Evolutionary conservation across 2,888 invertebrate species (phyloP), one percentile per base, ranked within the genome.

Genomic region (Trichacis sp.): DNA sequence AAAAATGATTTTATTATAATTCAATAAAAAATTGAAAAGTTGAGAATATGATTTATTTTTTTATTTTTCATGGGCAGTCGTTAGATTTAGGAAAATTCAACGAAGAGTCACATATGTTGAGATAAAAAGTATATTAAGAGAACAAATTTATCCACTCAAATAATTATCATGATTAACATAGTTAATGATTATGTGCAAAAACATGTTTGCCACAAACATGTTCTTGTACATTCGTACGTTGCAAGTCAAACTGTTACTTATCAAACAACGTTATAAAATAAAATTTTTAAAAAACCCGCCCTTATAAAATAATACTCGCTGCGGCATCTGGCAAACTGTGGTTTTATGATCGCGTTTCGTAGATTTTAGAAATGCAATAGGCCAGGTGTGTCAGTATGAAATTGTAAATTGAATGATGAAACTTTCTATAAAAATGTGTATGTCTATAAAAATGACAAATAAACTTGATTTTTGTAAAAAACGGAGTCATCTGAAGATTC

Each of bases 391-490:
- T 71, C 75, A 72, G 69, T 69, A 76, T 73, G 73, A 75, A 78
- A 73, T 60, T 75, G 73, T 76, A 77, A 78, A 24, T 24, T 24
- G 24, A 77, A 69, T 53, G 47, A 63, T 73, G 72, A 69, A 77
- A 80, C 76, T 82, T 81, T 81, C 77, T 82, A 82, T 78, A 72
- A 79, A 78, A 74, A 77, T 67, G 74, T 82, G 77, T 82, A 79
- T 73, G 76, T 80, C 77, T 77, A 80, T 79, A 77, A 78, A 78
- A 79, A 77, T 78, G 75, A 81, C 69, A 74, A 82, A 81, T 82
- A 82, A 82, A 81, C 76, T 81, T 78, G 73, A 79, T 81, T 82
- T 82, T 81, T 81, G 72, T 81, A 82, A 76, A 68, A 73, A 64
- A 72, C n/a, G n/a, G n/a, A n/a, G n/a, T n/a, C n/a, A n/a, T n/a